These are phyloP conservation scores for Trisateles emortualis DNA, from an alignment of 2,888 invertebrate species.

Conservation along the genomic window DNA sequence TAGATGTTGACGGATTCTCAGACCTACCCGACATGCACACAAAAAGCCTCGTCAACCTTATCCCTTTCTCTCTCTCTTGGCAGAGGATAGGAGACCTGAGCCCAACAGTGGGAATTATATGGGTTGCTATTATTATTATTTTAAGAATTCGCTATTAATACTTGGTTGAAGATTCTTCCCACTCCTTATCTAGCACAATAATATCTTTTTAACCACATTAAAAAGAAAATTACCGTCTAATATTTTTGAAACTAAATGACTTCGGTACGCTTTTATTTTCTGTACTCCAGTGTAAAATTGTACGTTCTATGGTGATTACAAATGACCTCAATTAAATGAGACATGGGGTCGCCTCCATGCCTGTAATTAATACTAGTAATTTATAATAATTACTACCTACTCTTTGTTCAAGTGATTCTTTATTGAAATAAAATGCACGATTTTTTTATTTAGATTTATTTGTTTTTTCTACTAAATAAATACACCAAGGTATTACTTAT, in stretches of 20 bases:
- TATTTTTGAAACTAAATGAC: slow-evolving; percentile 1
- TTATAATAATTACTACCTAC: slow-evolving; percentile 32
- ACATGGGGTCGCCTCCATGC: slow-evolving; percentile 7
- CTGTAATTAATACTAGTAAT: slow-evolving; percentile 38
- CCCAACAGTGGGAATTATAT: no score
- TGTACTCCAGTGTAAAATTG: neutral
- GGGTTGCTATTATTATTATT: no score
- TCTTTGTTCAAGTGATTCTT: slow-evolving; percentile 25
- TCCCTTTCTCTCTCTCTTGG: no score
- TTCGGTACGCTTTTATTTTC: neutral
- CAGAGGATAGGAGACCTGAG: no score
- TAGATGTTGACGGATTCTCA: no score
- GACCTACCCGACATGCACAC: no score
- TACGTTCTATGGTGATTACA: slow-evolving; percentile 12
- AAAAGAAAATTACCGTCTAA: neutral
- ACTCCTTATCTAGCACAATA: neutral
- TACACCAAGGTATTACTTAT: no score
- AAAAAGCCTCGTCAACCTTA: no score
- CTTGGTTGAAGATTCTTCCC: no score
- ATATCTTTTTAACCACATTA: neutral
- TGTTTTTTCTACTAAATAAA: no score
- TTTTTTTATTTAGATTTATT: no score
- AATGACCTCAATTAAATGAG: slow-evolving; percentile 34
- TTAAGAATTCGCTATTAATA: no score
- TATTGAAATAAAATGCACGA: slow-evolving; percentile 1